Conservation (phyloP, 2,888 invertebrate genomes). For the Cataglyphis albicans region DNA sequence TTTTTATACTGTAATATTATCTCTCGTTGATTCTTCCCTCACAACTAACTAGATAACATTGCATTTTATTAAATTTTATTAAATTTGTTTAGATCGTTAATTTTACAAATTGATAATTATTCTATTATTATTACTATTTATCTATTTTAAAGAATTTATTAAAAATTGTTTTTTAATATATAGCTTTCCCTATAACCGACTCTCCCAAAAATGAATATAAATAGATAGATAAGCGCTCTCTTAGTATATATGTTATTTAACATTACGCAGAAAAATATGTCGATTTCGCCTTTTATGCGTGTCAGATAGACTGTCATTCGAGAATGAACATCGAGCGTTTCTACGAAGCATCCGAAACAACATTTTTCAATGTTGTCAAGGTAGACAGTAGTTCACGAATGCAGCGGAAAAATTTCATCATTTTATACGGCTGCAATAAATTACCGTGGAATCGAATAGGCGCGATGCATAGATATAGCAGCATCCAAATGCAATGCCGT, state of each 20-base stretch:
- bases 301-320: conserved; percentile 9
- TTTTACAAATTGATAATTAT: not conserved
- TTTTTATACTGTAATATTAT: not conserved
- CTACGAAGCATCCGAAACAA: conserved; percentile 23
- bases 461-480: conserved; percentile 22
- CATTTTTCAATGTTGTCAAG: conserved; percentile 45
- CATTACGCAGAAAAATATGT: not conserved
- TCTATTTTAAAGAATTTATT: not conserved
- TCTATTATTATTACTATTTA: conserved; percentile 18
- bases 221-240: not conserved
- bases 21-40: not conserved
- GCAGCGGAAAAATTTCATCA: conserved; percentile 43
- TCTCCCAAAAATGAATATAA: no score
- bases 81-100: not conserved
- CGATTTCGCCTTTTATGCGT: not conserved
- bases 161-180: not conserved
- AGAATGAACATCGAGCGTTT: conserved; percentile 18
- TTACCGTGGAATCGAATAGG: conserved; percentile 44
- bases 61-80: not conserved
- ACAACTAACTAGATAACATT: not conserved
- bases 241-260: not conserved
- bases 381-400: conserved; percentile 28
- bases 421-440: conserved; percentile 35
- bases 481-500: conserved; percentile 34
- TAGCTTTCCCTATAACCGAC: not conserved